Percentiles rank a stretch among this genome's conserved stretches.
phyloP scores from a whole-genome alignment of 2,113 vertebrate genomes.

The Rhinolophus ferrumequinum region DNA sequence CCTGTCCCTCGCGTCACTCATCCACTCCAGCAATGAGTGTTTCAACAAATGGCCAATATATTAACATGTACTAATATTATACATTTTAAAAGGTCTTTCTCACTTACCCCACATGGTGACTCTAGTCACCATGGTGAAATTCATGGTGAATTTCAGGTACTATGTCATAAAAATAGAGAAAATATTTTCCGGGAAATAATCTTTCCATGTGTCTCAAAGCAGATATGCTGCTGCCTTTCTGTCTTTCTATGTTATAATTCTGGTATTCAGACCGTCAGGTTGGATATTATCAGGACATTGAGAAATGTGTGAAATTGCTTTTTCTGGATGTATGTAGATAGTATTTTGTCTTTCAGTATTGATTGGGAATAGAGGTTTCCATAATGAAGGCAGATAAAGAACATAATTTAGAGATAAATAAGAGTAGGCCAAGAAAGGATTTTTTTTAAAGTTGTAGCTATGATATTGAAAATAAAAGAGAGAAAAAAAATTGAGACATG shows the following conservation, averaged over 20 bases:
- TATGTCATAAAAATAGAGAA: not conserved
- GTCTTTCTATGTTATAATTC: not conserved
- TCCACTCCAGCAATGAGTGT: not conserved
- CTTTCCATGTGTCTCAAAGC: conserved; percentile 1
- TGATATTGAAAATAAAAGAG: conserved; percentile 26
- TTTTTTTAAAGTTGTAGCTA: not conserved
- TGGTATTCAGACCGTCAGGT: not conserved
- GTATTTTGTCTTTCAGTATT: not conserved
- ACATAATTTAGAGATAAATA: conserved; percentile 23
- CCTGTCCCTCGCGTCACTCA: not conserved
- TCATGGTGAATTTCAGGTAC: not conserved
- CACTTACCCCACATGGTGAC: not conserved
- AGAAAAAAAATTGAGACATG: not conserved
- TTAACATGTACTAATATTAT: not conserved
- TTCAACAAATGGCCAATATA: not conserved
- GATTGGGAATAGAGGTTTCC: not conserved
- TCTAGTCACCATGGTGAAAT: not conserved
- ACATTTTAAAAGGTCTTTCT: not conserved
- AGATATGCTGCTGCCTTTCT: not conserved
- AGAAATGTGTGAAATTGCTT: not conserved
- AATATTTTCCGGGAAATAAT: not conserved
- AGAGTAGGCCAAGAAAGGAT: not conserved
- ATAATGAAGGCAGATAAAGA: conserved; percentile 6
- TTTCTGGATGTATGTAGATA: conserved; percentile 6
- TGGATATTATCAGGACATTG: not conserved